Conservation (phyloP, 2,888 invertebrate species). For the Therioaphis trifolii region DNA sequence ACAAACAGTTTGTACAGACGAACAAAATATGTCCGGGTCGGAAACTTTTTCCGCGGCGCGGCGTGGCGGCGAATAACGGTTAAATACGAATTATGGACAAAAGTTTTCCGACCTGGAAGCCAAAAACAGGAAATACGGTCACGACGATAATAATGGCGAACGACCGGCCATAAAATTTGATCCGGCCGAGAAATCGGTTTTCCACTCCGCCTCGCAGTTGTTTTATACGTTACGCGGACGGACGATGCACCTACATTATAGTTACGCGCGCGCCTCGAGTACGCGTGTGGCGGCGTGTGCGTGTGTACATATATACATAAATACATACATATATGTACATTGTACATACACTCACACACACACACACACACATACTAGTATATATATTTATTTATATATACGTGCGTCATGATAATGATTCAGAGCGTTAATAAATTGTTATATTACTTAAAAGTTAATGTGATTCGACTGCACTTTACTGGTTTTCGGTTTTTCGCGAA, state of each 20-base stretch:
- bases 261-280: too few species aligned
- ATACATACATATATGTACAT: too few species aligned
- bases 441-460: constrained; percentile 35
- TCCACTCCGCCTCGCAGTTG: constrained; percentile 29
- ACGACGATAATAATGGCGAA: constrained; percentile 50
- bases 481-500: neutral
- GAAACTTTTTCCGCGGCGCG: constrained; percentile 51
- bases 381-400: too few species aligned
- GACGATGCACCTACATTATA: too few species aligned
- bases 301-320: neutral
- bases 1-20: constrained; percentile 35
- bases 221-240: constrained; percentile 26
- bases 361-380: too few species aligned
- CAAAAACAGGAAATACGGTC: constrained; percentile 55
- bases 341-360: too few species aligned
- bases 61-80: constrained; percentile 35
- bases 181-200: constrained; percentile 42
- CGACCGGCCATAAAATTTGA: constrained; percentile 57
- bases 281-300: neutral
- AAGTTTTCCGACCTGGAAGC: constrained; percentile 54
- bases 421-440: constrained; percentile 37
- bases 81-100: constrained; percentile 54
- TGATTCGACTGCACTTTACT: constrained; percentile 21
- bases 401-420: too few species aligned
- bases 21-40: constrained; percentile 48